Conservation (phyloP, 2,113 vertebrate species). For the Entomyzon cyanotis region DNA sequence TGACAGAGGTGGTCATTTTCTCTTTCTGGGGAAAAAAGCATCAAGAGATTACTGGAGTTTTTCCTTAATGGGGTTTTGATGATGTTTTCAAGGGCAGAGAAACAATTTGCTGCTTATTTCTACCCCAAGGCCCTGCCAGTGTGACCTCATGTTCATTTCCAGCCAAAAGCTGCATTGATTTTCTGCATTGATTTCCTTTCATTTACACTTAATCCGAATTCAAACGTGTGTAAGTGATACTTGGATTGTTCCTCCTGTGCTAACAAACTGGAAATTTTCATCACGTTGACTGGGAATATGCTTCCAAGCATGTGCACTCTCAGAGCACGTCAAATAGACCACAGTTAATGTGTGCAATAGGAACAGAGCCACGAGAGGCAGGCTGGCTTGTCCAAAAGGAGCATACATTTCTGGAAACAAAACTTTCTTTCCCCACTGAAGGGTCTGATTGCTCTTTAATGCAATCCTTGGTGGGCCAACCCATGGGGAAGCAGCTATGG, state of each 20-base stretch:
- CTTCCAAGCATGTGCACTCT: not conserved
- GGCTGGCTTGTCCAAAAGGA: not conserved
- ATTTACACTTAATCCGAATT: not conserved
- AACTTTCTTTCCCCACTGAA: not conserved
- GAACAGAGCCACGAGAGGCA: not conserved
- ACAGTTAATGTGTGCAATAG: not conserved
- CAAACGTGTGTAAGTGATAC: slow-evolving; percentile 8
- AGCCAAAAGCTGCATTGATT: slow-evolving; percentile 28
- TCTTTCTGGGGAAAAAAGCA: not conserved
- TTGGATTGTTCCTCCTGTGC: not conserved
- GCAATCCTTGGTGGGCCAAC: not conserved
- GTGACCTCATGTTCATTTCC: slow-evolving; percentile 30
- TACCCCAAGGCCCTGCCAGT: not conserved
- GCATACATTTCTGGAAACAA: not conserved
- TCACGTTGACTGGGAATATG: not conserved
- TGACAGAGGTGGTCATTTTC: not conserved
- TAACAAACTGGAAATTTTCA: not conserved
- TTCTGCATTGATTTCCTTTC: slow-evolving; percentile 21
- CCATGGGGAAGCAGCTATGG: not conserved
- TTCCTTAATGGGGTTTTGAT: not conserved
- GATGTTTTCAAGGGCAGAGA: slow-evolving; percentile 32
- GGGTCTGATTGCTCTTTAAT: not conserved
- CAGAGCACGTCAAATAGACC: not conserved
- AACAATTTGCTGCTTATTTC: slow-evolving; percentile 5
- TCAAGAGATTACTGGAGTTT: not conserved